Evolutionary conservation across 2,888 invertebrate species (phyloP), one percentile per base, ranked within the genome.

Genomic region (Hydriomena furcata): DNA sequence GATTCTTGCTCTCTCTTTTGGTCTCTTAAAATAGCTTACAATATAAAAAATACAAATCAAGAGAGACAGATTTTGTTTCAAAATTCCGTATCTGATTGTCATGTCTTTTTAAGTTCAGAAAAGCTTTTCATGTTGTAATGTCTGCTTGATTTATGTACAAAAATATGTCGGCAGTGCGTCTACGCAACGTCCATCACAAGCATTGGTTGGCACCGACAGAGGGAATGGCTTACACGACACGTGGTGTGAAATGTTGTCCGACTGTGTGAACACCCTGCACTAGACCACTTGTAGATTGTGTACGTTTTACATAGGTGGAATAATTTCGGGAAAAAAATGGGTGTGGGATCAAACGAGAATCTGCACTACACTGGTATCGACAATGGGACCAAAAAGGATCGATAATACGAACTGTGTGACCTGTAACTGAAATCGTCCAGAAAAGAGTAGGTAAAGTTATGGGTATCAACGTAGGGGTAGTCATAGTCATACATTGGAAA

Each of bases 111-210:
- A 23, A n/a, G 24, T 36, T 12, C 7, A 35, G 41, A 36, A 27
- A 34, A 35, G 57, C 57, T 62, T 60, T 57, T 35, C 27, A 47
- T 58, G 57, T 59, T 57, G 58, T 47, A n/a, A 10, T 11, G 41
- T 41, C 37, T 42, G 60, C 60, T 58, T 60, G 44, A 21, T 52
- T 53, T 12, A 23, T 44, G 24, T 36, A 4, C 7, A 21, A 37
- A 55, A 62, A 55, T n/a, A 32, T 35, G 28, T 58, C 58, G 66
- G 68, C 83, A 85, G 86, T 82, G 85, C 86, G 89, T 88, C 87
- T 76, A 86, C 89, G 89, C 89, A 89, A 89, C 86, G 58, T 50
- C 54, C 60, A 79, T 84, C 86, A 84, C 86, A 66, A 59, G 66
- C 78, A 82, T 82, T 80, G 82, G 80, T 81, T 80, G 82, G 85